Conservation (phyloP, 2,797 vertebrate species). For the Melanotaenia pygmaea region DNA sequence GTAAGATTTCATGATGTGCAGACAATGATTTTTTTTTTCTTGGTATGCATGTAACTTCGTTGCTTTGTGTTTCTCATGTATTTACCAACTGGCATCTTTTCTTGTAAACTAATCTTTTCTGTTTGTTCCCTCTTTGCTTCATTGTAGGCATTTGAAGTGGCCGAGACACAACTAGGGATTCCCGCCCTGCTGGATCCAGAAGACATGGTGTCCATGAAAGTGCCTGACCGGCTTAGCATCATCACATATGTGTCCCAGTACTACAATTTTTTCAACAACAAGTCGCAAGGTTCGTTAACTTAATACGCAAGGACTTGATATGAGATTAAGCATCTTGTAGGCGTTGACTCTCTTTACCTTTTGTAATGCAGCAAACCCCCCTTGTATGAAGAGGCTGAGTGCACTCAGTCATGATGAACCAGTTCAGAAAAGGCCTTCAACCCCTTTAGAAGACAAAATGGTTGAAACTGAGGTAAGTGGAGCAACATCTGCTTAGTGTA, state of each 20-base stretch:
- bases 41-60: not conserved
- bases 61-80: not conserved
- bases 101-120: not conserved
- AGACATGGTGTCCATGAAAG: conserved; percentile 98
- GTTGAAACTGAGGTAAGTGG: conserved; percentile 82
- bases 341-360: conserved; percentile 1
- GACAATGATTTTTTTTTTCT: not conserved
- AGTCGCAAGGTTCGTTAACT: conserved; percentile 76
- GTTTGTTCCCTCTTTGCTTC: not conserved
- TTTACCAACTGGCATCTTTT: not conserved
- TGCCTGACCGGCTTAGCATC: conserved; percentile 95
- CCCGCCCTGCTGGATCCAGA: conserved; percentile 94
- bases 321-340: not conserved
- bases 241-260: conserved; percentile 99
- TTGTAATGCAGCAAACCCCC: conserved; percentile 76
- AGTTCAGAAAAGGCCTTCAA: conserved; percentile 73
- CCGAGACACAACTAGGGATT: conserved; percentile 93
- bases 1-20: not conserved
- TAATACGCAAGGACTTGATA: too few species aligned
- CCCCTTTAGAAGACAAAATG: conserved; percentile 69
- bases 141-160: conserved; percentile 87
- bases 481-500: not conserved
- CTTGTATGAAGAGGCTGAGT: conserved; percentile 82
- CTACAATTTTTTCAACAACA: conserved; percentile 94
- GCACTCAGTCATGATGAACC: conserved; percentile 70